Conservation (phyloP, 2,888 invertebrate species). For the Synanthedon myopaeformis region DNA sequence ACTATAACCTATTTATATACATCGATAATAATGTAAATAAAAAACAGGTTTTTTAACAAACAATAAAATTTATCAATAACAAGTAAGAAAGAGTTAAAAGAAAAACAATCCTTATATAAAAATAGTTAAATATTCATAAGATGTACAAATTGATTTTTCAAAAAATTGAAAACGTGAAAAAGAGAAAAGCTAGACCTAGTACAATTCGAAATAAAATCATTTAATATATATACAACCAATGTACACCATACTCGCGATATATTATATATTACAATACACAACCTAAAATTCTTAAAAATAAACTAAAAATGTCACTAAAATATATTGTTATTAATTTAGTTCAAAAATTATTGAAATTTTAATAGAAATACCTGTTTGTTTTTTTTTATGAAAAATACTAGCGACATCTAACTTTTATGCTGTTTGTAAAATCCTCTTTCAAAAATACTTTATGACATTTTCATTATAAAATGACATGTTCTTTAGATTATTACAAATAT, state of each 20-base stretch:
- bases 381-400: conserved; percentile 15
- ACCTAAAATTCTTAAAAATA: conserved; percentile 7
- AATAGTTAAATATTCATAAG: neutral
- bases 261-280: conserved; percentile 25
- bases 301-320: conserved; percentile 12
- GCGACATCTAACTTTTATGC: conserved; percentile 9
- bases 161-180: neutral
- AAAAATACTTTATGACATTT: too few species aligned
- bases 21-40: conserved; percentile 17
- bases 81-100: conserved; percentile 13
- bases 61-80: conserved; percentile 17
- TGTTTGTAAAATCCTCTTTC: too few species aligned
- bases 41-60: conserved; percentile 13
- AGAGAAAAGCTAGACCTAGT: neutral
- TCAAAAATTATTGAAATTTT: neutral
- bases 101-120: conserved; percentile 3
- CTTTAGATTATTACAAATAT: too few species aligned
- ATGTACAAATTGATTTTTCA: neutral
- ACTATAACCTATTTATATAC: conserved; percentile 30
- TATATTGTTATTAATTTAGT: conserved; percentile 1
- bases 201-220: conserved; percentile 12
- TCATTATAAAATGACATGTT: too few species aligned
- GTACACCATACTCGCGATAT: conserved; percentile 41
- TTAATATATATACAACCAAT: conserved; percentile 65
- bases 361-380: neutral